These are phyloP conservation scores for Sterrhoptilus dennistouni DNA, from an alignment of 2,113 vertebrate species.

Conservation along the genomic window DNA sequence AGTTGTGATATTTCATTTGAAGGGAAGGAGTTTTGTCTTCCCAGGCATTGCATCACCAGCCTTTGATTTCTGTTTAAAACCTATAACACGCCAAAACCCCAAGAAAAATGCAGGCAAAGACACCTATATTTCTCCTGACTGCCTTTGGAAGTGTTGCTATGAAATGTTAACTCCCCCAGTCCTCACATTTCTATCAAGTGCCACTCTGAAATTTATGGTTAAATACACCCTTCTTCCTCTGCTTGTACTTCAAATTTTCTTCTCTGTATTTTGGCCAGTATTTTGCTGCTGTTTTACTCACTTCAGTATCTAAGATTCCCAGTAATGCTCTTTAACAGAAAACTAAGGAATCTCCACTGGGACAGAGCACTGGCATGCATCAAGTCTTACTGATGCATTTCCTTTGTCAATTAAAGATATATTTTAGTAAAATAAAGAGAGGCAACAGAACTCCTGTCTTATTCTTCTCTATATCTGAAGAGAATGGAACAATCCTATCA, in stretches of 20 bases:
- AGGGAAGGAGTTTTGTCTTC: not conserved
- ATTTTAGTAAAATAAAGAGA: not conserved
- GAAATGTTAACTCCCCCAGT: not conserved
- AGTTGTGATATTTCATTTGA: not conserved
- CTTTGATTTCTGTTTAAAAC: not conserved
- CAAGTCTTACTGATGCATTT: not conserved
- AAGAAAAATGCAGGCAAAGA: not conserved
- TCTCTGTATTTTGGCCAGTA: not conserved
- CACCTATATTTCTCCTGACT: not conserved
- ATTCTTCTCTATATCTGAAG: not conserved
- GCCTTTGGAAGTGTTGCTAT: not conserved
- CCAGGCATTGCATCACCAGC: not conserved
- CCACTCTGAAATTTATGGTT: not conserved
- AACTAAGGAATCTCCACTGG: not conserved
- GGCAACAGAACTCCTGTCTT: not conserved
- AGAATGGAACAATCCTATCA: not conserved
- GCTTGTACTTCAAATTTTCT: not conserved
- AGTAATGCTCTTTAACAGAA: not conserved
- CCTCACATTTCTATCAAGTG: not conserved
- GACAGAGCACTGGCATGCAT: not conserved
- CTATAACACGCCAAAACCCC: not conserved
- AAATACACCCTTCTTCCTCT: not conserved
- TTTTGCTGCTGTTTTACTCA: not conserved
- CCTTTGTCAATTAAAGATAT: not conserved
- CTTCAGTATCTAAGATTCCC: not conserved